Evolutionary conservation across 2,797 vertebrate genomes (phyloP), one percentile per base, ranked within the genome.

Genomic region (Danio kyathit): DNA sequence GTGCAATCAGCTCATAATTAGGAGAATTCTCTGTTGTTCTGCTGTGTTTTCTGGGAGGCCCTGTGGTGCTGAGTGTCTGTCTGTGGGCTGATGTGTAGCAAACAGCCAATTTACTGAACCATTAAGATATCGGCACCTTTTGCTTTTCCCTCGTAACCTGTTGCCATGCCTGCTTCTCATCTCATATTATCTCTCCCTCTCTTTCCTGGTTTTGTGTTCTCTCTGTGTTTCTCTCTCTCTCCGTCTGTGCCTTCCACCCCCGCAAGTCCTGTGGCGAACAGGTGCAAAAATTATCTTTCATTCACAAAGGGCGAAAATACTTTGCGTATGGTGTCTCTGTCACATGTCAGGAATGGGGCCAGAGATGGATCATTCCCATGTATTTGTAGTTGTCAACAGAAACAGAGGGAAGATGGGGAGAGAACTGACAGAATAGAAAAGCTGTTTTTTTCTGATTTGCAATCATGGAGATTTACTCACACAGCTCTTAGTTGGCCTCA

Each of bases 311-410:
- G 56, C 14, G 5, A 79, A 70, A 75, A 64, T 56, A 17, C 21
- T 71, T 65, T 72, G 61, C 49, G 44, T 79, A 40, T 61, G 19
- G 74, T 85, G 56, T 87, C 86, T 90, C 86, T 80, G 88, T 86
- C 84, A 80, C 41, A 81, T 78, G 81, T 85, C 82, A 85, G 81
- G 87, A 80, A 81, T 81, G 82, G 82, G 84, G 84, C 66, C 76
- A 75, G 69, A 29, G 59, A 54, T 67, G 71, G 79, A 82, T 86
- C 85, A 51, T 76, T 76, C 48, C 59, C 79, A 44, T 46, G 13
- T n/a, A 49, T 63, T 61, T 75, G 56, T 57, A 59, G 84, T 88
- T 88, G 84, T 88, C 86, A 87, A 67, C 81, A 56, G 84, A 87
- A 90, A 89, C 76, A 56, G 69, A 82, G 57, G 1, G 11, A 84